Evolutionary conservation across 2,113 vertebrate genomes (phyloP), one percentile per base, ranked within the genome.

Genomic region (Perca fluviatilis): DNA sequence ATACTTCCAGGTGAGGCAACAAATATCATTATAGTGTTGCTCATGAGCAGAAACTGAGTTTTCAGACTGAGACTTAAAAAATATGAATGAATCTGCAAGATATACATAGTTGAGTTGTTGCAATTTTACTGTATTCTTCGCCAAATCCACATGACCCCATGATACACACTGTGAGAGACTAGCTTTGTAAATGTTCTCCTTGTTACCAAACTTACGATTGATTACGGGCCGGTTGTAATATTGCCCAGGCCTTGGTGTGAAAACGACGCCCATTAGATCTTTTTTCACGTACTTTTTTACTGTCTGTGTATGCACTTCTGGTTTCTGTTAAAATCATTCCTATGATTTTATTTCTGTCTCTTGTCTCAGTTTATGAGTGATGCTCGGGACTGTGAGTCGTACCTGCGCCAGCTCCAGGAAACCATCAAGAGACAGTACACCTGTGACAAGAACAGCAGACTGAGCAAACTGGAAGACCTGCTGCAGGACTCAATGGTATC

Each of bases 401-500:
- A 97, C 92, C 94, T 99, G 90, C 96, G 95, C 7, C 97, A 95
- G 94, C 97, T 99, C 19, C 98, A 98, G 92, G 98, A 99, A 77
- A 97, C 97, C 90, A 99, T 99, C 90, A 98, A 96, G 81, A 96
- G 98, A 84, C 98, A 99, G 82, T 99, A 99, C 75, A 97, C 97
- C 30, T 98, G 97, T 0, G 98, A 99, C 91, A 96, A 94, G 75
- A 97, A 79, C 92, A 99, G 97, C 89, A 94, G 97, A 65, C 95
- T 99, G 74, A 96, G 96, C 18, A 96, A 96, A 77, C 95, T 99
- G 85, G 98, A 99, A 83, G 98, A 99, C 89, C 96, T 99, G 79
- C 96, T 99, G 70, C 98, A 99, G 94, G 98, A 99, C 95, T 99
- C 98, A 30, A 99, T 99, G 98, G 98, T 99, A 95, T 83, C 63